These are phyloP conservation scores for Anthoscopus minutus DNA, from an alignment of 2,113 vertebrate species.

Conservation along the genomic window DNA sequence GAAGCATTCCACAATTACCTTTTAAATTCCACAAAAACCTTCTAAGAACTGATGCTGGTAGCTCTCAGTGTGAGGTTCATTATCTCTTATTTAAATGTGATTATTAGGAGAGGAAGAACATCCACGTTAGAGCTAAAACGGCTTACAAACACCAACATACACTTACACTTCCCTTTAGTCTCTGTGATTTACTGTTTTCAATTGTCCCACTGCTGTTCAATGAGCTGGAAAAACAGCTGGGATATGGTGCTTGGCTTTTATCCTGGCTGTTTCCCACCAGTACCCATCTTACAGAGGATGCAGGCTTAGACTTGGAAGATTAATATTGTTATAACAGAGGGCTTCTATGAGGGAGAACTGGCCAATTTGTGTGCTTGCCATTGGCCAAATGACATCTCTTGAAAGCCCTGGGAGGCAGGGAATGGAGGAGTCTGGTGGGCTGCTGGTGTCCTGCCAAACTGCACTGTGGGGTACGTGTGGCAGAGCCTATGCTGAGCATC, in stretches of 20 bases:
- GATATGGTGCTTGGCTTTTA: not conserved
- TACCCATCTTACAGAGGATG: not conserved
- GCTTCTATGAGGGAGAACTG: not conserved
- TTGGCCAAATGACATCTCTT: not conserved
- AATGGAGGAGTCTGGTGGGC: not conserved
- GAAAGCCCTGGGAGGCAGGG: not conserved
- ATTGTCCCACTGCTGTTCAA: not conserved
- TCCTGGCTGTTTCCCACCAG: not conserved
- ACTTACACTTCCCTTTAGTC: not conserved
- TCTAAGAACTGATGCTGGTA: not conserved
- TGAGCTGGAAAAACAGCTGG: not conserved
- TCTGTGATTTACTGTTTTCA: not conserved
- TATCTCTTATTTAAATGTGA: not conserved
- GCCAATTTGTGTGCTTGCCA: not conserved
- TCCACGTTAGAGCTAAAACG: not conserved
- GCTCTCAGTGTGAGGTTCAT: not conserved
- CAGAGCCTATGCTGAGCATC: not conserved
- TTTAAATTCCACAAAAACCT: too few relatives aligned
- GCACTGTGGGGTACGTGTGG: not conserved
- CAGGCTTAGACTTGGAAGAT: not conserved
- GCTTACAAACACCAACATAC: not conserved
- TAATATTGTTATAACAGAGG: not conserved
- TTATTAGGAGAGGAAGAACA: not conserved
- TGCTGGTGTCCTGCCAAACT: not conserved
- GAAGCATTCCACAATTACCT: not conserved